These are phyloP conservation scores for Platycheirus rosarum DNA, from an alignment of 2,888 invertebrate genomes.

Conservation along the genomic window DNA sequence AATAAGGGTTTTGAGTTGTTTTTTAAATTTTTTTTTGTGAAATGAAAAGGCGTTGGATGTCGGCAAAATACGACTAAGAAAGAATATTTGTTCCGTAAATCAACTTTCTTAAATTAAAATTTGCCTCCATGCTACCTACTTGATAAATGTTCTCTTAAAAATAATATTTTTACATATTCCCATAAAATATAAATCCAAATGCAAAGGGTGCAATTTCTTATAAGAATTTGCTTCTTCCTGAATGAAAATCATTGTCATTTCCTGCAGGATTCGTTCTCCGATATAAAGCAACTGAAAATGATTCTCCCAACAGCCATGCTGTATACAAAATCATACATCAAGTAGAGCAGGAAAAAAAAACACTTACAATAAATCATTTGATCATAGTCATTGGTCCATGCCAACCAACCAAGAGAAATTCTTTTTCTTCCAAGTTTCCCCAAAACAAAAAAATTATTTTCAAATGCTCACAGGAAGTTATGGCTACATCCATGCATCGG, in stretches of 20 bases:
- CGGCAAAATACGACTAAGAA: no score
- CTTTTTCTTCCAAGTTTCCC: conserved; percentile 25
- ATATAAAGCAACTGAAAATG: conserved; percentile 33
- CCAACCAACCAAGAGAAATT: conserved; percentile 23
- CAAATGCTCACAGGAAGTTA: conserved; percentile 60
- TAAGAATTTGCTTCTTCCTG: conserved; percentile 37
- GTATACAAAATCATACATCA: conserved; percentile 33
- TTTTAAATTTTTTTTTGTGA: no score
- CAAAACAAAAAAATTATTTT: conserved; percentile 41
- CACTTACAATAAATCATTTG: conserved; percentile 70
- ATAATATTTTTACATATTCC: conserved; percentile 26
- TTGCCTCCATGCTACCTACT: no score
- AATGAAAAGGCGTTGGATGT: no score
- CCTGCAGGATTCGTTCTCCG: conserved; percentile 44
- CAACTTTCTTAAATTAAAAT: no score
- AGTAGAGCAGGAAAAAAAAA: conserved; percentile 48
- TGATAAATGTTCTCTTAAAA: no score
- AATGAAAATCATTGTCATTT: conserved; percentile 57
- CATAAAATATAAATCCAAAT: conserved; percentile 54
- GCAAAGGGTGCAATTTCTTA: conserved; percentile 49
- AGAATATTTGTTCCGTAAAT: no score
- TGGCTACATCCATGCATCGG: conserved; percentile 70
- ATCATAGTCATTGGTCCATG: conserved; percentile 55
- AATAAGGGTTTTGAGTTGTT: no score
- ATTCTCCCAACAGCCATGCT: conserved; percentile 2